Evolutionary conservation across 2,113 vertebrate species (phyloP).

Genomic region (Genyomyrus donnyi): DNA sequence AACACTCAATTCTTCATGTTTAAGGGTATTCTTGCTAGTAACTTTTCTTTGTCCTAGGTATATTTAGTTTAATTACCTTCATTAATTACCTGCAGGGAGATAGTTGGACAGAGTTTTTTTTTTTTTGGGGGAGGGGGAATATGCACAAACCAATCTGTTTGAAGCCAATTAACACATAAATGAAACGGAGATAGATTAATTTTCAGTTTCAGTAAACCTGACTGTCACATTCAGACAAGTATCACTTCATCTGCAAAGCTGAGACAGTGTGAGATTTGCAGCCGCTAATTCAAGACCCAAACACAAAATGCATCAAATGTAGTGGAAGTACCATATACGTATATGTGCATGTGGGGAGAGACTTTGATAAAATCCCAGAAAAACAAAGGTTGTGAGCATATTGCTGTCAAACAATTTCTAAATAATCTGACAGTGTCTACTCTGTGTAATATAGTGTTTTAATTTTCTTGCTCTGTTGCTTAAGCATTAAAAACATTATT

Average conservation of each 20-base stretch:
- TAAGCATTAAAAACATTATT: neutral
- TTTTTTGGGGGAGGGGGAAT: neutral
- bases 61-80: constrained; percentile 18
- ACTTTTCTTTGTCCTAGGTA: neutral
- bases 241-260: constrained; percentile 35
- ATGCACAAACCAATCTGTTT: constrained; percentile 24
- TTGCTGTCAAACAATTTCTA: neutral
- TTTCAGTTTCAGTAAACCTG: constrained; percentile 39
- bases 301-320: neutral
- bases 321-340: neutral
- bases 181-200: constrained; percentile 31
- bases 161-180: constrained; percentile 43
- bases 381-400: neutral
- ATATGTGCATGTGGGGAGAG: neutral
- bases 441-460: neutral
- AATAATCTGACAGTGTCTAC: neutral
- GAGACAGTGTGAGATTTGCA: constrained; percentile 18
- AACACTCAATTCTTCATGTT: constrained; percentile 17
- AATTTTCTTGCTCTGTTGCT: neutral
- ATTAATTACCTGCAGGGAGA: constrained; percentile 16
- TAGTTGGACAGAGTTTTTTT: constrained; percentile 12
- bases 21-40: constrained; percentile 12
- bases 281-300: constrained; percentile 12
- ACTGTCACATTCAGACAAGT: constrained; percentile 37
- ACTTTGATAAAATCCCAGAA: neutral